Conservation (phyloP, 1,140 invertebrate species). For the Drosophila yakuba region DNA sequence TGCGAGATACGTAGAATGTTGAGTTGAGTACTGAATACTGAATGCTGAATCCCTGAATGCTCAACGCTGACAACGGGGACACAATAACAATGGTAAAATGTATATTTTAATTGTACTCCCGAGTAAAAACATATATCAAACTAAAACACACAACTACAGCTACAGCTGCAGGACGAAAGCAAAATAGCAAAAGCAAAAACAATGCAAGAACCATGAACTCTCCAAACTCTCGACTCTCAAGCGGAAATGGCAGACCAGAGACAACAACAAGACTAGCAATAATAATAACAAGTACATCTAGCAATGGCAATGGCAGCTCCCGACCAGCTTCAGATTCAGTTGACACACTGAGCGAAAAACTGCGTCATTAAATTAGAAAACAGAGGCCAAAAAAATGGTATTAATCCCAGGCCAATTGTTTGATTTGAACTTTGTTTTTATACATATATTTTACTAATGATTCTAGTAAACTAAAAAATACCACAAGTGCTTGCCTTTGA, state of each 20-base stretch:
- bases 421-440: too few relatives aligned
- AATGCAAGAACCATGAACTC: constrained; percentile 68
- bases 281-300: constrained; percentile 48
- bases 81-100: constrained; percentile 76
- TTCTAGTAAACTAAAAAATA: too few relatives aligned
- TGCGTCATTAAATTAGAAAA: too few relatives aligned
- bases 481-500: too few relatives aligned
- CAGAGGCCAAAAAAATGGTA: too few relatives aligned
- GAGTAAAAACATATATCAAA: constrained; percentile 76
- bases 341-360: constrained; percentile 16
- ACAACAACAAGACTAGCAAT: constrained; percentile 32
- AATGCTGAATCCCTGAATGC: constrained; percentile 8
- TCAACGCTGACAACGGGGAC: constrained; percentile 44
- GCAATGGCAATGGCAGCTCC: constrained; percentile 49
- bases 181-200: constrained; percentile 16
- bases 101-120: constrained; percentile 82
- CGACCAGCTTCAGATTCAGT: constrained; percentile 22
- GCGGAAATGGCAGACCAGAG: constrained; percentile 73
- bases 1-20: constrained; percentile 13
- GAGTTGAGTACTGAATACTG: constrained; percentile 19
- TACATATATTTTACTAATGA: too few relatives aligned
- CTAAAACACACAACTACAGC: constrained; percentile 44
- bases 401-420: too few relatives aligned
- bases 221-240: constrained; percentile 66
- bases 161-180: constrained; percentile 27